phyloP scores from a whole-genome alignment of 2,888 invertebrate species.

The Lepetodrilus schrolli region DNA sequence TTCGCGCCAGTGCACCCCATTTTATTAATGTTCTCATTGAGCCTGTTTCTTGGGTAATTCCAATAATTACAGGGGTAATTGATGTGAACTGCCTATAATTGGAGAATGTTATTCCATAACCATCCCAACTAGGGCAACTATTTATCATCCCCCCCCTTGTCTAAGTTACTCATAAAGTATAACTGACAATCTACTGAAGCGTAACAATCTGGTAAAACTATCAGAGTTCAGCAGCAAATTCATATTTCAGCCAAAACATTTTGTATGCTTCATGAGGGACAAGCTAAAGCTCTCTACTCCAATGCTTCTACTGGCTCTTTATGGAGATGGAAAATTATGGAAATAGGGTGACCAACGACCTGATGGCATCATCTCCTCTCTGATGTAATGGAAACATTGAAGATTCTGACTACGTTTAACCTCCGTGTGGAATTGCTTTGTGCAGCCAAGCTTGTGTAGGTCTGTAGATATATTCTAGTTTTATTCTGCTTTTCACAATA shows the following conservation, averaged over 20 bases:
- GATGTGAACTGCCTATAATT: background rate
- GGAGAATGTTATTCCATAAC: background rate
- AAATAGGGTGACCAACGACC: background rate
- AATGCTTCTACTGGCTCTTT: background rate
- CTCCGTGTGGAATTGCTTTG: too few relatives aligned
- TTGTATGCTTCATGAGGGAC: background rate
- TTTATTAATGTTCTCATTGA: constrained; percentile 17
- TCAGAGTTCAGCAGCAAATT: background rate
- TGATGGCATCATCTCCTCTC: too few relatives aligned
- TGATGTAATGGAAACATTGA: too few relatives aligned
- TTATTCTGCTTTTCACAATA: too few relatives aligned
- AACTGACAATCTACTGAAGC: background rate
- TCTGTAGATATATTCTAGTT: too few relatives aligned
- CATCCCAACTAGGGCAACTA: background rate
- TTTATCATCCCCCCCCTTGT: background rate
- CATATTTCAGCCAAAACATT: background rate
- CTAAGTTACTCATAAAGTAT: background rate
- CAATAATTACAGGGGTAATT: constrained; percentile 1
- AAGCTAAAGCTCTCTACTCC: background rate
- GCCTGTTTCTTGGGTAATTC: background rate
- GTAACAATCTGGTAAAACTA: background rate
- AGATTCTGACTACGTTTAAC: too few relatives aligned
- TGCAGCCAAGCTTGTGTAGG: too few relatives aligned
- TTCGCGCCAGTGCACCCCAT: background rate
- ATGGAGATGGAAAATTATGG: background rate